Evolutionary conservation across 2,888 invertebrate species (phyloP).

Genomic region (Spilarctia lutea): DNA sequence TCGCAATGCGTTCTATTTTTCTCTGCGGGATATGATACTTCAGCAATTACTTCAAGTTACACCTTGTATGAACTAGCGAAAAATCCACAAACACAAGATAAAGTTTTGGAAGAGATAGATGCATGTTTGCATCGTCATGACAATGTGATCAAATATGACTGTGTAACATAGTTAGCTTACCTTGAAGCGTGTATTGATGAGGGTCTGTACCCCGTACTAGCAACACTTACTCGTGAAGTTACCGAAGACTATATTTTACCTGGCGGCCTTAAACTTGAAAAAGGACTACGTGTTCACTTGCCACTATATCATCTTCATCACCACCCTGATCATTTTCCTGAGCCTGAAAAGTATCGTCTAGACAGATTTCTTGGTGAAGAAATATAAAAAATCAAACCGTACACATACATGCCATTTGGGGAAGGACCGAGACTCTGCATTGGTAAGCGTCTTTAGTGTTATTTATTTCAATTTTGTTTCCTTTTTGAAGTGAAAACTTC

Average conservation of each 20-base stretch:
- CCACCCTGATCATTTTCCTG: constrained; percentile 65
- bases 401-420: constrained; percentile 74
- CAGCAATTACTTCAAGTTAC: constrained; percentile 57
- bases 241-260: constrained; percentile 67
- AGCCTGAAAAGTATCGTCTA: constrained; percentile 67
- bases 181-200: constrained; percentile 67
- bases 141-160: constrained; percentile 53
- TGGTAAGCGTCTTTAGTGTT: constrained; percentile 51
- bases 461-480: too few relatives aligned
- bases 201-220: constrained; percentile 69
- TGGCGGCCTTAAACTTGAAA: constrained; percentile 62
- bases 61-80: constrained; percentile 66
- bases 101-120: constrained; percentile 60
- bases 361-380: constrained; percentile 68
- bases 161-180: constrained; percentile 59
- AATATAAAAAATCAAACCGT: constrained; percentile 61
- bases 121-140: constrained; percentile 47
- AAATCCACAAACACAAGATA: constrained; percentile 50
- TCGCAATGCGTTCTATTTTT: constrained; percentile 84
- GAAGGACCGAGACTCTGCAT: constrained; percentile 74
- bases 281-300: constrained; percentile 68
- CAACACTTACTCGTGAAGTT: constrained; percentile 65
- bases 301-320: constrained; percentile 69
- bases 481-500: too few relatives aligned
- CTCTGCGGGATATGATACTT: constrained; percentile 69